phyloP scores from a whole-genome alignment of 2,113 vertebrate genomes.

The Pandion haliaetus region DNA sequence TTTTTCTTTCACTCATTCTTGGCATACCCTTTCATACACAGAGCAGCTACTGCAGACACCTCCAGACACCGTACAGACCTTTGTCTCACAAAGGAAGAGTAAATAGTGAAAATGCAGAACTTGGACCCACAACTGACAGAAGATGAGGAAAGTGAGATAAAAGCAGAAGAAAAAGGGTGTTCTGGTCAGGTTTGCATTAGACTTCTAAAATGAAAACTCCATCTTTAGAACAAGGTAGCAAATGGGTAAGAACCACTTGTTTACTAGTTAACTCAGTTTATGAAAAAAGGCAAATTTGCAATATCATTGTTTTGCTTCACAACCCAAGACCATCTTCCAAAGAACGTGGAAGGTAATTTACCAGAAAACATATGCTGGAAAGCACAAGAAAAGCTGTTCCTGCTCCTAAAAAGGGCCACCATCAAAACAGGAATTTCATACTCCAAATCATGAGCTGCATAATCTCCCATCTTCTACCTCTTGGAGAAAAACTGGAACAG shows the following conservation, averaged over 20 bases:
- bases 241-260: neutral
- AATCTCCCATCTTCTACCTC: neutral
- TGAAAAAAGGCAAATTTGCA: neutral
- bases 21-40: fast-evolving
- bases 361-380: neutral
- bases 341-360: neutral
- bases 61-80: neutral
- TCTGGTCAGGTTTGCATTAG: neutral
- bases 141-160: neutral
- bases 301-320: neutral
- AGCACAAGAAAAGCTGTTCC: neutral
- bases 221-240: neutral
- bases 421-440: neutral
- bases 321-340: neutral
- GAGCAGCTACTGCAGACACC: neutral
- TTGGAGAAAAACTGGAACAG: neutral
- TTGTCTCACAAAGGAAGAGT: neutral
- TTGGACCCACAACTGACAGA: neutral
- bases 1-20: neutral
- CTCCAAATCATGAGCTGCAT: neutral
- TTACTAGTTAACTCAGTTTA: neutral
- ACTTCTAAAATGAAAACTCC: neutral
- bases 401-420: neutral
- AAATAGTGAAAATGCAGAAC: neutral
- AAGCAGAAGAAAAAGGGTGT: neutral